A percentile compares a stretch with the other conserved stretches of the same genome.
Conservation (phyloP, 2,113 vertebrate genomes). For the Atrichornis clamosus region DNA sequence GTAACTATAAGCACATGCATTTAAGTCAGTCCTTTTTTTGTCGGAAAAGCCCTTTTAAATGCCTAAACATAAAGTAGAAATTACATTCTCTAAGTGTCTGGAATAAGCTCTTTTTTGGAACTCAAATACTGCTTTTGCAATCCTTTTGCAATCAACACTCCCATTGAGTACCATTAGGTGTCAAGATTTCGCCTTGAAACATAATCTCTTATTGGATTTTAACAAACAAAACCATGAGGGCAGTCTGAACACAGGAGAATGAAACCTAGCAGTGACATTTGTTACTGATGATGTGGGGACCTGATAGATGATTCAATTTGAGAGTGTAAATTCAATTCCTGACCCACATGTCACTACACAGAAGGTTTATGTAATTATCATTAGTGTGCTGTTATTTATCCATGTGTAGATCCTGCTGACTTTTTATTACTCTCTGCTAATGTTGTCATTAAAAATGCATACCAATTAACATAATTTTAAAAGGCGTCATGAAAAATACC, state of each 20-base stretch:
- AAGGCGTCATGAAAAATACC: background rate
- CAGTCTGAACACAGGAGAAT: background rate
- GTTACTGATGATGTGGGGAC: background rate
- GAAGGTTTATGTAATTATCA: slow-evolving; percentile 49
- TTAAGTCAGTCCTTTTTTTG: background rate
- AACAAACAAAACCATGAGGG: background rate
- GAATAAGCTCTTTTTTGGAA: background rate
- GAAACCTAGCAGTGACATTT: background rate
- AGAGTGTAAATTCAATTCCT: slow-evolving; percentile 37
- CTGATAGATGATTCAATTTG: slow-evolving; percentile 17
- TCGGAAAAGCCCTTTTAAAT: background rate
- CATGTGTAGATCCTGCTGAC: background rate
- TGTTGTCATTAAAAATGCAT: slow-evolving; percentile 40
- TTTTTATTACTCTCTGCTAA: slow-evolving; percentile 40
- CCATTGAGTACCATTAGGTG: background rate
- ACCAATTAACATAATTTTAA: slow-evolving; percentile 31
- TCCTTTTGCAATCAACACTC: background rate
- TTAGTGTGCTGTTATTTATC: slow-evolving; percentile 33
- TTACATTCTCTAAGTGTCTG: background rate
- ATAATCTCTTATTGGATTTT: background rate
- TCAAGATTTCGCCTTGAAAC: background rate
- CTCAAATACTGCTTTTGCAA: background rate
- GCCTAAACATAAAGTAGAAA: background rate
- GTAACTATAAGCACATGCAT: background rate
- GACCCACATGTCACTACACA: slow-evolving; percentile 26